These are phyloP conservation scores for Hoplostethus atlanticus DNA, from an alignment of 2,797 vertebrate genomes.

Conservation along the genomic window DNA sequence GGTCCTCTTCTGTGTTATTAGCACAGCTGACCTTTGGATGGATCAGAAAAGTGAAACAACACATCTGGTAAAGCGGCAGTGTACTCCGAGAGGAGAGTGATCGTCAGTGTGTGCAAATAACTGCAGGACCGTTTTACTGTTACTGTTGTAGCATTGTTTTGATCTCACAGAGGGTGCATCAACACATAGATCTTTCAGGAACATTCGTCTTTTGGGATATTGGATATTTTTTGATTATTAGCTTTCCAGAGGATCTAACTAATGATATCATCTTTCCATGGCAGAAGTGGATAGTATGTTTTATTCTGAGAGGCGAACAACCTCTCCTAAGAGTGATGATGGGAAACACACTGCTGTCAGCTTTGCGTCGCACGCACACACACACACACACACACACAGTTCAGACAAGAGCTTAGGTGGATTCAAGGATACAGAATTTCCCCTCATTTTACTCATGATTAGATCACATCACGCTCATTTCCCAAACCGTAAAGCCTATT, in stretches of 20 bases:
- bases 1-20: slow-evolving; percentile 62
- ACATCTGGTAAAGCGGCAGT: slow-evolving; percentile 49
- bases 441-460: slow-evolving; percentile 27
- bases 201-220: background rate
- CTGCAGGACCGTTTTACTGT: background rate
- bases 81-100: slow-evolving; percentile 33
- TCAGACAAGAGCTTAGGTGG: slow-evolving; percentile 20
- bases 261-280: slow-evolving; percentile 2
- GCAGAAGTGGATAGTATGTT: slow-evolving; percentile 2
- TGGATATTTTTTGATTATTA: too few relatives aligned
- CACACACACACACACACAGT: background rate
- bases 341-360: slow-evolving; percentile 34
- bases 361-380: background rate
- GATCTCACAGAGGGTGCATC: background rate
- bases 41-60: slow-evolving; percentile 54
- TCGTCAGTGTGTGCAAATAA: background rate
- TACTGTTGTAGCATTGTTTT: background rate
- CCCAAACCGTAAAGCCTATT: slow-evolving; percentile 35
- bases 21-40: slow-evolving; percentile 62
- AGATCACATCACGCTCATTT: slow-evolving; percentile 40
- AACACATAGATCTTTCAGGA: background rate
- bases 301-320: slow-evolving; percentile 6
- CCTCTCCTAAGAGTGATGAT: slow-evolving; percentile 10
- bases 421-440: slow-evolving; percentile 51
- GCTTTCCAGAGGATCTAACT: slow-evolving; percentile 11